Evolutionary conservation across 1,140 invertebrate genomes (phyloP).

Genomic region (Wiebesia pumilae): DNA sequence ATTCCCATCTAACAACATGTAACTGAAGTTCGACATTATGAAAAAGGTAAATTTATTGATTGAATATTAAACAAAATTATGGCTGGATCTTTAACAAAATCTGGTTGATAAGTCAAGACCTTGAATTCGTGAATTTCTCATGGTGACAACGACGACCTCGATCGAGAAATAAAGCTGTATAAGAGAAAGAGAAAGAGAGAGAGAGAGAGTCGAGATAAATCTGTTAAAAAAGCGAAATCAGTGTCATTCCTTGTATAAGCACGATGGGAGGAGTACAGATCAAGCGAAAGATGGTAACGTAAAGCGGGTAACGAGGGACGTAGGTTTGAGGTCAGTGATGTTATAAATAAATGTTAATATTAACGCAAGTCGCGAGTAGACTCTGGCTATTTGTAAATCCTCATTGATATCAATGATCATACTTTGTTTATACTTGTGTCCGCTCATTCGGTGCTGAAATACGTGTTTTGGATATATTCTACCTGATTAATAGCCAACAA

Average conservation of each 20-base stretch:
- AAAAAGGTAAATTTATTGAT: background rate
- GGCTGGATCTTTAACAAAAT: background rate
- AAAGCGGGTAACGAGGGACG: constrained; percentile 56
- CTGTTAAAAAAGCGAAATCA: constrained; percentile 58
- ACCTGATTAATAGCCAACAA: background rate
- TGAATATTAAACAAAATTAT: background rate
- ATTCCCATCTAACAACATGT: background rate
- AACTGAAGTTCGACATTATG: background rate
- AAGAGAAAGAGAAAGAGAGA: background rate
- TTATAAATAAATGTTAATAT: constrained; percentile 73
- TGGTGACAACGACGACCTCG: constrained; percentile 23
- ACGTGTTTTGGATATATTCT: background rate
- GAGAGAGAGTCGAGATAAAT: constrained; percentile 18
- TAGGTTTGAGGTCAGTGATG: constrained; percentile 67
- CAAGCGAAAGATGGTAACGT: constrained; percentile 33
- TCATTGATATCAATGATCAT: constrained; percentile 12
- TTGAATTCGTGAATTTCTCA: constrained; percentile 39
- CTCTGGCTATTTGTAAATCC: background rate
- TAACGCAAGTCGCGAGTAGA: constrained; percentile 58
- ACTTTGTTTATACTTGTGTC: background rate
- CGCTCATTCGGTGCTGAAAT: background rate
- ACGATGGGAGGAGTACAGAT: constrained; percentile 45
- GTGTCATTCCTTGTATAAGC: constrained; percentile 36
- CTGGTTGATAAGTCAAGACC: background rate
- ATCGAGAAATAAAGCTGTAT: constrained; percentile 27